Evolutionary conservation across 23 tunicate species (phyloP).

Genomic region (Corella eumyota): DNA sequence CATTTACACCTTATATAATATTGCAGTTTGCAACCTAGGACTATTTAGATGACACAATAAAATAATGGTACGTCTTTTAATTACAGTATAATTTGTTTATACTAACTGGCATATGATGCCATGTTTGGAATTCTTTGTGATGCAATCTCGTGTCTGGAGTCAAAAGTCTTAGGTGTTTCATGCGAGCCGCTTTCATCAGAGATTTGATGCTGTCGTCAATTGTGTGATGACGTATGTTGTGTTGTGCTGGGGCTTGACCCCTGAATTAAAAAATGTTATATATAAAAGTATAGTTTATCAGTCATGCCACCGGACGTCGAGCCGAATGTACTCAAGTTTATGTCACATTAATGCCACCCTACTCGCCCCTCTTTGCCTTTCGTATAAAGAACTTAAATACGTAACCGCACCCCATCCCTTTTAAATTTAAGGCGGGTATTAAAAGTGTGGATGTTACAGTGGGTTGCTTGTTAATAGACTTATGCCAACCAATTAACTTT

Average conservation of each 20-base stretch:
- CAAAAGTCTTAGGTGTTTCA: constrained; percentile 52
- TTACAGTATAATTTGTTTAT: background rate
- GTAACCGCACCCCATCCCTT: too few relatives aligned
- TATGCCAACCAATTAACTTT: too few relatives aligned
- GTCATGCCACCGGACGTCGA: too few relatives aligned
- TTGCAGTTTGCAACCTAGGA: constrained; percentile 1
- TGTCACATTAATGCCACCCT: too few relatives aligned
- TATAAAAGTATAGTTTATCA: too few relatives aligned
- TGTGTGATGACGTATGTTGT: constrained; percentile 15
- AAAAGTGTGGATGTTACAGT: too few relatives aligned
- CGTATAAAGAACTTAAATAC: too few relatives aligned
- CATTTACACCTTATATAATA: too few relatives aligned
- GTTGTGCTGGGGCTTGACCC: constrained; percentile 12
- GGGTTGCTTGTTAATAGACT: too few relatives aligned
- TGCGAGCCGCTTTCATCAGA: constrained; percentile 65
- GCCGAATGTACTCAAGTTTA: too few relatives aligned
- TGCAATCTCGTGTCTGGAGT: constrained; percentile 66
- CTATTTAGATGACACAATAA: background rate
- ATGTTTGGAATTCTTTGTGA: constrained; percentile 71
- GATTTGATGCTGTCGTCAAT: constrained; percentile 54
- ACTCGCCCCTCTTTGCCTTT: too few relatives aligned
- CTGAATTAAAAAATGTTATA: background rate
- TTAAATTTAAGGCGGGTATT: too few relatives aligned
- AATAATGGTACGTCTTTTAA: background rate
- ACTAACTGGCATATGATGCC: constrained; percentile 95